These are phyloP conservation scores for Phasia obesa DNA, from an alignment of 2,888 invertebrate genomes.

Conservation along the genomic window DNA sequence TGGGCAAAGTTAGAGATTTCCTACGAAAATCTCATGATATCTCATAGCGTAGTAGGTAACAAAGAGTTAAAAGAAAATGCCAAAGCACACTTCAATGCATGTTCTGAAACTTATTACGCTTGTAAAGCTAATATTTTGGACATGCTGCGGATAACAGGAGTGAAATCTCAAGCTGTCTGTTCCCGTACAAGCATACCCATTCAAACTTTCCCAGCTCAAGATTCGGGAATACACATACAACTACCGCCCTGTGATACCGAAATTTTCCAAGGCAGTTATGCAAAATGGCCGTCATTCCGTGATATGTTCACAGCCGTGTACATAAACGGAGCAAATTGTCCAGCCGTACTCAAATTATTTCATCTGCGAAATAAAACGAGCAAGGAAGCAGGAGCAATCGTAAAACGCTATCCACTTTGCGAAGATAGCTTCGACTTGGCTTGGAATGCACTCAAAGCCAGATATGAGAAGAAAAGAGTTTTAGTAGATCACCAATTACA, in stretches of 20 bases:
- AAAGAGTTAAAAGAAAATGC: neutral
- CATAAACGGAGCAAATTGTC: constrained; percentile 9
- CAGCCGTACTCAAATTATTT: constrained; percentile 31
- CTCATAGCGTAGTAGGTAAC: too few relatives aligned
- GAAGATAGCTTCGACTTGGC: constrained; percentile 33
- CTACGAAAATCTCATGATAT: too few relatives aligned
- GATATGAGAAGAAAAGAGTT: constrained; percentile 49
- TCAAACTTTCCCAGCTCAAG: neutral
- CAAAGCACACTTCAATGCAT: neutral
- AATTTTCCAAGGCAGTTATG: constrained; percentile 36
- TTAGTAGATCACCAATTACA: constrained; percentile 34
- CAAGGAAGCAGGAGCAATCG: constrained; percentile 16
- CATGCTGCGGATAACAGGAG: neutral
- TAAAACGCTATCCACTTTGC: constrained; percentile 20
- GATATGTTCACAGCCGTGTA: constrained; percentile 48
- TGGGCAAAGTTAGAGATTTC: too few relatives aligned
- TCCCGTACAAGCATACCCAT: neutral
- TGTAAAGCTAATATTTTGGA: neutral
- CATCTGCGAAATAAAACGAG: constrained; percentile 31
- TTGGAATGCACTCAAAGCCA: constrained; percentile 35
- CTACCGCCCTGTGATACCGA: constrained; percentile 36
- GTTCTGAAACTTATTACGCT: neutral
- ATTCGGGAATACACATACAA: neutral
- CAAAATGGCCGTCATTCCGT: constrained; percentile 43
- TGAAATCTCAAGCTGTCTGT: neutral